Base-by-base conservation (phyloP, 1,140 invertebrate genomes). In the Drosophila lini region DNA sequence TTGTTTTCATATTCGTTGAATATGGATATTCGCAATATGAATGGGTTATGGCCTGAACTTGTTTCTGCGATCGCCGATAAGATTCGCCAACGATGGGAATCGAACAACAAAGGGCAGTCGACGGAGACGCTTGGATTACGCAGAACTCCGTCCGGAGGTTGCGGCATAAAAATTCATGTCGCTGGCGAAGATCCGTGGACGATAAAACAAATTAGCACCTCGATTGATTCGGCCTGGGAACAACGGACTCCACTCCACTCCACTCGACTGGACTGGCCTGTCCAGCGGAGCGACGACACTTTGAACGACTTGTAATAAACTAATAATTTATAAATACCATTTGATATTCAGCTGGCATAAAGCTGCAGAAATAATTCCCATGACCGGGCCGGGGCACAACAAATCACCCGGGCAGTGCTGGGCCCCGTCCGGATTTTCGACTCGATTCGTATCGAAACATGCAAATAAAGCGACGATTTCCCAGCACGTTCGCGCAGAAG, bases 331-430 rank as follows among this genome's bases (percentile, higher is more conserved):
- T 85, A 81, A 85, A 81, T 85, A 56, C 48, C 76, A 52, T 55
- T 86, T 85, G 82, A 86, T 86, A 85, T 85, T 85, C 82, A 68
- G 62, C 5, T 57, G 78, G 82, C 82, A 85, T 86, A 75, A 61
- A 62, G 69, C 65, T 85, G 82, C 82, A 79, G 62, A 85, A 85
- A 85, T 86, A 85, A 86, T 85, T 85, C 82, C 82, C 82, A 85
- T 85, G 82, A 71, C 63, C 78, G 74, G 45, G 56, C 34, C 48
- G 53, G 53, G 42, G 50, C 65, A 78, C 81, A 85, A 85, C 48
- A 50, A 50, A 85, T 85, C 78, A 53, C 55, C 34, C 25, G 25
- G 25, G 25, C 25, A 28, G 25, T 28, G 25, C 25, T 28, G 31
- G 59, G 19, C 34, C 44, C 44, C 28, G 67, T 68, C 63, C 48